Conservation (phyloP, 2,888 invertebrate species). For the Icerya purchasi region DNA sequence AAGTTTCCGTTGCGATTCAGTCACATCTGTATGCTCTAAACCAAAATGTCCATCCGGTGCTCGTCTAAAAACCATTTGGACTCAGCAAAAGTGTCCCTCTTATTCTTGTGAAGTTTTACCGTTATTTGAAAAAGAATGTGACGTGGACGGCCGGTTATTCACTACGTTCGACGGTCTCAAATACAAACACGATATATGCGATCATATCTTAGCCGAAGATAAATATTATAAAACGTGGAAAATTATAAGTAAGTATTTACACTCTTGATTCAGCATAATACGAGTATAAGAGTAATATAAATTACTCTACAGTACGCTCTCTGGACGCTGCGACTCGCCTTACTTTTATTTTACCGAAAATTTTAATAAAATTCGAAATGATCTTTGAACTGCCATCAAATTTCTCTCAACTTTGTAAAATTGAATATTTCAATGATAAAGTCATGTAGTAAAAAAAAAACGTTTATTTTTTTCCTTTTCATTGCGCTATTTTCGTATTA, state of each 20-base stretch:
- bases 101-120: slow-evolving; percentile 42
- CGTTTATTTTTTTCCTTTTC: too few species aligned
- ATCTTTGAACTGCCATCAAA: too few species aligned
- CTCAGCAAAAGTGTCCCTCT: slow-evolving; percentile 24
- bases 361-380: too few species aligned
- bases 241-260: slow-evolving; percentile 37
- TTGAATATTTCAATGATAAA: too few species aligned
- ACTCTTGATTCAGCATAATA: too few species aligned
- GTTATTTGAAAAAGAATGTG: slow-evolving; percentile 41
- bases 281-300: too few species aligned
- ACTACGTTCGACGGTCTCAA: slow-evolving; percentile 58
- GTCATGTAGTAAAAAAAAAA: too few species aligned
- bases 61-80: slow-evolving; percentile 5
- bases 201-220: slow-evolving; percentile 54
- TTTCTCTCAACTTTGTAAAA: too few species aligned
- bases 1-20: background rate
- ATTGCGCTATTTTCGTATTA: too few species aligned
- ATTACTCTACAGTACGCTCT: too few species aligned
- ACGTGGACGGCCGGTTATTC: slow-evolving; percentile 51
- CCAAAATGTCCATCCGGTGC: slow-evolving; percentile 4
- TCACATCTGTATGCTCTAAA: background rate
- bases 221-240: slow-evolving; percentile 43
- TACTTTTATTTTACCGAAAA: too few species aligned
- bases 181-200: slow-evolving; percentile 60
- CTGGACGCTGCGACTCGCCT: too few species aligned